These are phyloP conservation scores for Trachelipus rathkii DNA, from an alignment of 1,140 invertebrate genomes.

Conservation along the genomic window DNA sequence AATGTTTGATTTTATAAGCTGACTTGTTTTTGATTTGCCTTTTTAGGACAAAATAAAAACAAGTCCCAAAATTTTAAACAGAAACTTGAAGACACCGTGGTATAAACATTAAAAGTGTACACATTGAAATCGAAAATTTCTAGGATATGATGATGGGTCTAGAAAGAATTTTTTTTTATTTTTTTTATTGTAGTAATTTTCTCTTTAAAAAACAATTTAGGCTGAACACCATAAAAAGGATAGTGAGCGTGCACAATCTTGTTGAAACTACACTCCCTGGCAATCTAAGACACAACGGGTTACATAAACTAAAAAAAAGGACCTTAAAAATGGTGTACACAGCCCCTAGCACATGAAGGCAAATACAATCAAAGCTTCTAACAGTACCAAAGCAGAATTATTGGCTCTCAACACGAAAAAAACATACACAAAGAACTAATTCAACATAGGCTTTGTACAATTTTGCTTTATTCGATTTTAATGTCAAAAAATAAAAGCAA, in stretches of 20 bases:
- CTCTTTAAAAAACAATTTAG: too few species aligned
- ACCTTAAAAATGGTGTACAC: not conserved
- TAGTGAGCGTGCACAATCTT: not conserved
- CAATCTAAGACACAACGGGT: slow-evolving; percentile 9
- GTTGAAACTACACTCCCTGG: not conserved
- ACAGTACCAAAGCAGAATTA: not conserved
- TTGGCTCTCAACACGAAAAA: not conserved
- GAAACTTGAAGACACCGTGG: not conserved
- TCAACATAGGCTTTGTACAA: too few species aligned
- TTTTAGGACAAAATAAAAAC: not conserved
- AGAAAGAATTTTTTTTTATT: too few species aligned
- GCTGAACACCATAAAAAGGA: too few species aligned
- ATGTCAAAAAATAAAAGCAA: too few species aligned
- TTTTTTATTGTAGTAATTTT: too few species aligned
- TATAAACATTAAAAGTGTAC: not conserved
- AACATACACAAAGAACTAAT: too few species aligned
- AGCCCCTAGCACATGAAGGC: slow-evolving; percentile 5
- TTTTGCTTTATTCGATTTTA: too few species aligned
- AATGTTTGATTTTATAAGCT: too few species aligned
- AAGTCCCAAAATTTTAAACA: not conserved
- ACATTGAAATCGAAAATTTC: not conserved
- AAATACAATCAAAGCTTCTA: not conserved
- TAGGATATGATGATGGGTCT: not conserved
- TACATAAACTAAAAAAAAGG: not conserved
- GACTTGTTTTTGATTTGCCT: not conserved